These are phyloP conservation scores for Fringilla coelebs DNA, from an alignment of 2,797 vertebrate species.

Conservation along the genomic window DNA sequence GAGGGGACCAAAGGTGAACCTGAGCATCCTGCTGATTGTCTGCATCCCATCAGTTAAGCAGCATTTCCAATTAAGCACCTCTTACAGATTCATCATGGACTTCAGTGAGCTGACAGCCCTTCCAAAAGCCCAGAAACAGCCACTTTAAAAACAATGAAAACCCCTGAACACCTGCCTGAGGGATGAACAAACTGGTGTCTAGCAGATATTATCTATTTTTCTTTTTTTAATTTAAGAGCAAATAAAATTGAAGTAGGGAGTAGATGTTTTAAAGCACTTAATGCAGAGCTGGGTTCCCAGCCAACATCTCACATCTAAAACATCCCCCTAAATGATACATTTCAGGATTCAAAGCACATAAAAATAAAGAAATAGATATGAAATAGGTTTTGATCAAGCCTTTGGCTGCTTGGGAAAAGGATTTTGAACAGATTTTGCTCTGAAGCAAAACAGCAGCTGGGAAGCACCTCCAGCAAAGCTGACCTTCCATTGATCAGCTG, in stretches of 20 bases:
- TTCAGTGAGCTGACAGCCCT: neutral
- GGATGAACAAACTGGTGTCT: neutral
- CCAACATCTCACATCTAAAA: neutral
- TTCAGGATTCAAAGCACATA: neutral
- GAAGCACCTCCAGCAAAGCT: neutral
- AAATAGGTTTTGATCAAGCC: neutral
- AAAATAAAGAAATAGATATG: neutral
- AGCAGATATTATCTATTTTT: neutral
- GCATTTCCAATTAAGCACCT: neutral
- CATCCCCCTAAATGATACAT: neutral
- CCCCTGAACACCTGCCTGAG: neutral
- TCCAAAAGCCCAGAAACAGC: neutral
- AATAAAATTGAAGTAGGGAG: neutral
- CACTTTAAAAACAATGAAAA: neutral
- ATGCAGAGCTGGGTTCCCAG: neutral
- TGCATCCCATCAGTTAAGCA: neutral
- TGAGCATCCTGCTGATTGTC: neutral
- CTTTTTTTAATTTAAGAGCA: neutral
- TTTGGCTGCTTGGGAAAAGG: neutral
- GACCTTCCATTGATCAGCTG: rapidly evolving
- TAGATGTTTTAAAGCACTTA: neutral
- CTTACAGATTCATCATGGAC: neutral
- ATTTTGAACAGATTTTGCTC: neutral
- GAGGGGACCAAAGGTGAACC: neutral
- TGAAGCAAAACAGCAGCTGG: neutral